Evolutionary conservation across 2,797 vertebrate species (phyloP).

Genomic region (Gallinago solitaria): DNA sequence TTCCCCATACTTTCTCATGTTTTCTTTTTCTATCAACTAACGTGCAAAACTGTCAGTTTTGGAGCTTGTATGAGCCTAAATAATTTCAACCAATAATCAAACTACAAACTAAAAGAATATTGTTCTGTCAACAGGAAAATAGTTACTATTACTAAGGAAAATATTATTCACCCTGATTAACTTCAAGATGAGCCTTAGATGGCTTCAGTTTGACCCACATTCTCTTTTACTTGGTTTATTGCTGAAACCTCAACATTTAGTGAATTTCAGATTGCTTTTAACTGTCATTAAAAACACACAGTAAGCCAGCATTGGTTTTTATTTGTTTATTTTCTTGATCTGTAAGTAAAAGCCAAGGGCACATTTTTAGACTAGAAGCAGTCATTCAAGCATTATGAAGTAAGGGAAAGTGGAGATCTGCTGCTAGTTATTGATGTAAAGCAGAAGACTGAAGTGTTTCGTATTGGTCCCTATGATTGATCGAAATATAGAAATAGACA

Average conservation of each 20-base stretch:
- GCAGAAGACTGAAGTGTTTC: background rate
- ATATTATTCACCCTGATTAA: conserved; percentile 41
- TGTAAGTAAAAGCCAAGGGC: background rate
- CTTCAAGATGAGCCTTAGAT: background rate
- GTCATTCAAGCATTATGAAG: background rate
- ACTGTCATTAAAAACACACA: background rate
- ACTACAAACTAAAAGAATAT: background rate
- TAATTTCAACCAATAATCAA: conserved; percentile 22
- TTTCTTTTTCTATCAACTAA: background rate
- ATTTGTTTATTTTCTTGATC: conserved; percentile 6
- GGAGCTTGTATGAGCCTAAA: background rate
- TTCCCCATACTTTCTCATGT: background rate
- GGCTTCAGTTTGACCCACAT: conserved; percentile 11
- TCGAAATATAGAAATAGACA: background rate
- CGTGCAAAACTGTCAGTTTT: background rate
- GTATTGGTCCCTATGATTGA: background rate
- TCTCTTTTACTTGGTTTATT: conserved; percentile 25
- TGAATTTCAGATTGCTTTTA: conserved; percentile 18
- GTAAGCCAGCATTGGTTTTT: background rate
- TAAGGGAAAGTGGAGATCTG: background rate
- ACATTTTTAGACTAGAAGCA: background rate
- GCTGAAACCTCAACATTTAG: background rate
- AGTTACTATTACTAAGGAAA: conserved; percentile 30
- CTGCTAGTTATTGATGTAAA: conserved; percentile 15
- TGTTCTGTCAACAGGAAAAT: background rate